phyloP scores from a whole-genome alignment of 2,113 vertebrate species.

The Otocyon megalotis region DNA sequence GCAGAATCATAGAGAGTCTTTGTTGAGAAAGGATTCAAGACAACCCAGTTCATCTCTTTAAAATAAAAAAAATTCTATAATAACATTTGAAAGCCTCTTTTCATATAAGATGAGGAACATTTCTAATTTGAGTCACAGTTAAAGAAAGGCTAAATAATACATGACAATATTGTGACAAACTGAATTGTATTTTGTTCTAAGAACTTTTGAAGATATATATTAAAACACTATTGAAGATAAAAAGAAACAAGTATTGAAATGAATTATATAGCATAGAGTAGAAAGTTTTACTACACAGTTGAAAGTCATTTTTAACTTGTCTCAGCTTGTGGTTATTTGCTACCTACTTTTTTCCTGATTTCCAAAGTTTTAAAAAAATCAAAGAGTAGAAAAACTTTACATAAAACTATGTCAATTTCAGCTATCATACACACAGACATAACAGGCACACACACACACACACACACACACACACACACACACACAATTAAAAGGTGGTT shows the following conservation, averaged over 20 bases:
- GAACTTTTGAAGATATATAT: background rate
- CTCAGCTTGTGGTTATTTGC: too few species aligned
- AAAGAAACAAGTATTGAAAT: fast-evolving
- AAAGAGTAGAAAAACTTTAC: background rate
- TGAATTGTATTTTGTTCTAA: too few species aligned
- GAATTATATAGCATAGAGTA: fast-evolving
- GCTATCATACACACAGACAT: background rate
- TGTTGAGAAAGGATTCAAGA: background rate
- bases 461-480: background rate
- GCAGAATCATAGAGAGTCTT: too few species aligned
- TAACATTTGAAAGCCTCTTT: background rate
- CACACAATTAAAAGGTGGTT: background rate
- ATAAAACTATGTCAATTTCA: background rate
- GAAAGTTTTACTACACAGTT: fast-evolving
- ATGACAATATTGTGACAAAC: background rate
- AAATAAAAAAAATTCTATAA: background rate
- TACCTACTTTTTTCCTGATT: background rate
- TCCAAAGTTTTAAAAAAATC: background rate
- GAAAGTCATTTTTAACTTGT: background rate
- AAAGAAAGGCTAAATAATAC: background rate
- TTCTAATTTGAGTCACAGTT: background rate
- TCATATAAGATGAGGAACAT: background rate
- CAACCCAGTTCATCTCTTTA: background rate
- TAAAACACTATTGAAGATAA: fast-evolving
- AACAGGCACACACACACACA: background rate